These are phyloP conservation scores for Streptopelia turtur DNA, from an alignment of 2,797 vertebrate genomes.

Conservation along the genomic window DNA sequence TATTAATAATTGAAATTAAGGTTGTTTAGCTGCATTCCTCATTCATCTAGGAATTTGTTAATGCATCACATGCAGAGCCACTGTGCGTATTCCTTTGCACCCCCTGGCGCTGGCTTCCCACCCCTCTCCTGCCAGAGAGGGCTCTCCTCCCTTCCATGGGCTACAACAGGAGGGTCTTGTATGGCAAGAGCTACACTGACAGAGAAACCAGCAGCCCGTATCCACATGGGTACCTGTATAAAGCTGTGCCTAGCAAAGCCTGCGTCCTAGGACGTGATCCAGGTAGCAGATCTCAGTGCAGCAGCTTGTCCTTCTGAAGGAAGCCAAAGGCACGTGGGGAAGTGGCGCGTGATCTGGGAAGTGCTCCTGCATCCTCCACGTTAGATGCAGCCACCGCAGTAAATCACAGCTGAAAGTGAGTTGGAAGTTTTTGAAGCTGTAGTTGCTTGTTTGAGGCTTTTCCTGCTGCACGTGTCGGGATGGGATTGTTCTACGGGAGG, in stretches of 20 bases:
- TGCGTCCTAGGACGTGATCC: background rate
- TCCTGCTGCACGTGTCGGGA: background rate
- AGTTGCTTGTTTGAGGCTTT: background rate
- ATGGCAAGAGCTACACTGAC: background rate
- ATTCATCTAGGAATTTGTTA: background rate
- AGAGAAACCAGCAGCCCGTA: background rate
- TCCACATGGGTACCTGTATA: fast-evolving
- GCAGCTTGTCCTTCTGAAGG: background rate
- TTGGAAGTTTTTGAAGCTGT: constrained; percentile 22
- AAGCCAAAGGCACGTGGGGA: background rate
- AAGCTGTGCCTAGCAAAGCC: background rate
- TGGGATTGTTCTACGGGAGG: constrained; percentile 8
- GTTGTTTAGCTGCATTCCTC: background rate
- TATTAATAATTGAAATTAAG: background rate
- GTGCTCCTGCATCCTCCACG: background rate
- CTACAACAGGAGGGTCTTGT: background rate
- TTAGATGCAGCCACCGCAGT: background rate
- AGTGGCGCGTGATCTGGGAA: background rate
- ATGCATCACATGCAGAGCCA: background rate
- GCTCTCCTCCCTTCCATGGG: fast-evolving
- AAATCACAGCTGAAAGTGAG: constrained; percentile 33
- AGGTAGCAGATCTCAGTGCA: background rate
- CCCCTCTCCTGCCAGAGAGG: background rate
- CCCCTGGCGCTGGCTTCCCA: background rate
- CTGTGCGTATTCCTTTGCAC: background rate